Base-by-base conservation (phyloP, 1,140 invertebrate genomes). In the Thereuonema tuberculata region DNA sequence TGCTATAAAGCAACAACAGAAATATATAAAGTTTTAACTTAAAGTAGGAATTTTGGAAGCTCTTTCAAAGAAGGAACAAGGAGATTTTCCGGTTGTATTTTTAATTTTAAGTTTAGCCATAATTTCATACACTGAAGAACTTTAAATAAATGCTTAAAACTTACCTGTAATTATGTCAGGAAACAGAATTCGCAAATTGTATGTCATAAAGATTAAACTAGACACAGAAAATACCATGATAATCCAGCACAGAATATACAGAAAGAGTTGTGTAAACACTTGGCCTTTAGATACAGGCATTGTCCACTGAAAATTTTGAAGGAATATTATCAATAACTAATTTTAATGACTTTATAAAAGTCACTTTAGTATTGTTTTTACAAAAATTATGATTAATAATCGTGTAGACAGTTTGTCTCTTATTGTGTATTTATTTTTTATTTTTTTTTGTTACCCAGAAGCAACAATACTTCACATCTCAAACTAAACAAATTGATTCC, bases 91-190 rank as follows among this genome's bases (percentile, higher is more conserved):
- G 5, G 17, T 37, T 37, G 31, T 37, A 37, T 9, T 37, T 37
- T 37, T 37, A 9, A 9, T 37, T 37, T 37, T 9, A 37, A 37
- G 5, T 9, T 17, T 9, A 37, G 17, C 17, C n/a, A n/a, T n/a
- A n/a, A n/a, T n/a, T n/a, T n/a, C n/a, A n/a, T 9, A 43, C 37
- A 43, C n/a, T n/a, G n/a, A 43, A 12, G 9, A 43, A 43, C 9
- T 9, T 43, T 43, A n/a, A 43, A 9, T 12, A 9, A 43, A 43
- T 12, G 37, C n/a, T 12, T 9, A 43, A 50, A 50, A 9, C 5
- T 55, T 26, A 55, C 53, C 53, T 55, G 53, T 55, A 5, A 55
- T 21, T 27, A 26, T 25, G 27, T 55, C 53, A 14, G 53, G 53
- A 21, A 55, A 55, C 3, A 55, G 28, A 12, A 25, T 9, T 17